These are phyloP conservation scores for Philonicus albiceps DNA, from an alignment of 2,888 invertebrate genomes.

Conservation along the genomic window DNA sequence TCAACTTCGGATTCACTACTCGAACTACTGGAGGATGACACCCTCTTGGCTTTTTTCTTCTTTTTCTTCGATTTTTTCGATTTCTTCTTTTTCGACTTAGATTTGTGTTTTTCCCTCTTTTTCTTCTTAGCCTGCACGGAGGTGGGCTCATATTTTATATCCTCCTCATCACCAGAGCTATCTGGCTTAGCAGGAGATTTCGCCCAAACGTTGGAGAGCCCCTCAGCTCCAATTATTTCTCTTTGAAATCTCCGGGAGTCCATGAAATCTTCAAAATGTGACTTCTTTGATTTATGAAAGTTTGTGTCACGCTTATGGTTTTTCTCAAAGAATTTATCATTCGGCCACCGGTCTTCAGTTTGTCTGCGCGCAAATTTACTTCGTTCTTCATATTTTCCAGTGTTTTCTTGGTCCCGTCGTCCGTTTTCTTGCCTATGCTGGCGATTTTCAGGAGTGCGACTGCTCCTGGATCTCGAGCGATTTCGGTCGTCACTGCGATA, in stretches of 20 bases:
- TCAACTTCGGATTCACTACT: conserved; percentile 61
- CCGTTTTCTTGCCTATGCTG: neutral
- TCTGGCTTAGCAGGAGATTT: conserved; percentile 75
- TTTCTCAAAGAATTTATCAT: conserved; percentile 55
- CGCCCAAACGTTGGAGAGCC: conserved; percentile 76
- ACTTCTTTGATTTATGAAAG: conserved; percentile 43
- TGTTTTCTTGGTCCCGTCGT: neutral
- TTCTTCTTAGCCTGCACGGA: conserved; percentile 43
- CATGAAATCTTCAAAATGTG: conserved; percentile 69
- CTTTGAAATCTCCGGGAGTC: conserved; percentile 76
- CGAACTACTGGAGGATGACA: conserved; percentile 58
- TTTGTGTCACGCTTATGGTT: conserved; percentile 45
- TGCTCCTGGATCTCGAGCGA: neutral
- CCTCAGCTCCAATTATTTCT: conserved; percentile 76
- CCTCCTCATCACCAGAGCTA: conserved; percentile 65
- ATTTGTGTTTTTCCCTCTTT: conserved; percentile 53
- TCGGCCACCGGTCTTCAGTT: conserved; percentile 53
- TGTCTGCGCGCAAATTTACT: conserved; percentile 35
- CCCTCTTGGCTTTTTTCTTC: conserved; percentile 61
- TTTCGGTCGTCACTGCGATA: neutral
- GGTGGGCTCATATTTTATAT: conserved; percentile 52
- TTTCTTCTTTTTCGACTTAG: conserved; percentile 64
- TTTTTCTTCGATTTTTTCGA: conserved; percentile 65
- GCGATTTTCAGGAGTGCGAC: neutral
- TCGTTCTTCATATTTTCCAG: neutral